A percentile compares a stretch with the other conserved stretches of the same genome.
These are phyloP conservation scores for Volucella zonaria DNA, from an alignment of 2,888 invertebrate species.

Conservation along the genomic window DNA sequence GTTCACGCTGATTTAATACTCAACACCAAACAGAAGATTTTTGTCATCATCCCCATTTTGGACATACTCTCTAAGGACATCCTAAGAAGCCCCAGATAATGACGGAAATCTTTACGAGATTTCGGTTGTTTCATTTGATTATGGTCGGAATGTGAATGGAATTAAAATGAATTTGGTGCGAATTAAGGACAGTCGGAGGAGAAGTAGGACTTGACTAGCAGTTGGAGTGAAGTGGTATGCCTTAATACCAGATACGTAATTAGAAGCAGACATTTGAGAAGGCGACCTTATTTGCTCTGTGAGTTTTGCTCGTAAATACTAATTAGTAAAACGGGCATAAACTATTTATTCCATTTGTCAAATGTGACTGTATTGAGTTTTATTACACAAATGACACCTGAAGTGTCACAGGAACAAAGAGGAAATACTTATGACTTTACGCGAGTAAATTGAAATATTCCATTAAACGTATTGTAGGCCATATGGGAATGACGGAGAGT, in stretches of 20 bases:
- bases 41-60: conserved; percentile 36
- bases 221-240: conserved; percentile 13
- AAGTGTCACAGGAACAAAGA: too few species aligned
- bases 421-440: too few species aligned
- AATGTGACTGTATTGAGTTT: conserved; percentile 12
- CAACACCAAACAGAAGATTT: conserved; percentile 57
- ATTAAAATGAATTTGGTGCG: conserved; percentile 65
- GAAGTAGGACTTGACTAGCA: conserved; percentile 6
- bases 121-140: conserved; percentile 66
- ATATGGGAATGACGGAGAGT: too few species aligned
- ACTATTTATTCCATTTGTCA: conserved; percentile 1
- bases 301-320: conserved; percentile 62
- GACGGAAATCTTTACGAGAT: conserved; percentile 64
- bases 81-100: conserved; percentile 45
- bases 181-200: conserved; percentile 61
- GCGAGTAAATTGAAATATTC: too few species aligned
- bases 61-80: conserved; percentile 30
- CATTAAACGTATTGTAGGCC: too few species aligned
- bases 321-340: conserved; percentile 38
- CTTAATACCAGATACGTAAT: conserved; percentile 49
- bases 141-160: conserved; percentile 62
- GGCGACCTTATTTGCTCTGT: conserved; percentile 52
- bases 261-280: conserved; percentile 51
- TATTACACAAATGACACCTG: background rate
- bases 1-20: conserved; percentile 59